Base-by-base conservation (phyloP, 2,113 vertebrate species). In the Barbus barbus region DNA sequence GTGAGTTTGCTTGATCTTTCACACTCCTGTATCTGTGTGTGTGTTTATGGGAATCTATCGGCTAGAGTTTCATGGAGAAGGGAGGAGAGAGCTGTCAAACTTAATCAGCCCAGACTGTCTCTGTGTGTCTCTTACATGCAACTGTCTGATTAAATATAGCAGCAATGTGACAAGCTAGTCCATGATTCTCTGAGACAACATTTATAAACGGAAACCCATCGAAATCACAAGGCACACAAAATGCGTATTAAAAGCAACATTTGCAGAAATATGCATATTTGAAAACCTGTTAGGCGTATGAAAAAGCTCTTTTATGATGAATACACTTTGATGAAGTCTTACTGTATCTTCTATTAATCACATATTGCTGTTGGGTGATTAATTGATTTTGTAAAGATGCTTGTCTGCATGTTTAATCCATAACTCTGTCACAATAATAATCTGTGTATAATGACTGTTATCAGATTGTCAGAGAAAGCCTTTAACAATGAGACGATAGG, bases 81-180 rank as follows among this genome's bases (percentile, higher is more conserved):
- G 80, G 74, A 83, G 28, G 44, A 80, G 78, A 61, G 85, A 71
- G 28, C 87, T 88, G 87, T 88, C 85, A 86, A 72, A 83, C 61
- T 81, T 74, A 83, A 88, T 88, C 85, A 86, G 76, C 75, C 60
- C 61, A 76, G 71, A 81, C 71, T 85, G 83, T 83, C 65, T 88
- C 67, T 69, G 46, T 85, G 48, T 76, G 81, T 86, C 85, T 84
- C 74, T 48, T 86, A 72, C 67, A 60, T 86, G 73, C 73, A 67
- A 84, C 82, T 82, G 79, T 82, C 82, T 86, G 67, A 84, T 85
- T 88, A 88, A 88, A 88, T 86, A 88, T 86, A 88, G 85, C 85
- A 38, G 28, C 72, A 48, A 69, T 84, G 78, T 84, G 87, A 86
- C 84, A 82, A 72, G 56, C 73, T 16, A 78, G 67, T 80, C 31